Evolutionary conservation across 1,140 invertebrate genomes (phyloP).

Genomic region (Chymomyza costata): DNA sequence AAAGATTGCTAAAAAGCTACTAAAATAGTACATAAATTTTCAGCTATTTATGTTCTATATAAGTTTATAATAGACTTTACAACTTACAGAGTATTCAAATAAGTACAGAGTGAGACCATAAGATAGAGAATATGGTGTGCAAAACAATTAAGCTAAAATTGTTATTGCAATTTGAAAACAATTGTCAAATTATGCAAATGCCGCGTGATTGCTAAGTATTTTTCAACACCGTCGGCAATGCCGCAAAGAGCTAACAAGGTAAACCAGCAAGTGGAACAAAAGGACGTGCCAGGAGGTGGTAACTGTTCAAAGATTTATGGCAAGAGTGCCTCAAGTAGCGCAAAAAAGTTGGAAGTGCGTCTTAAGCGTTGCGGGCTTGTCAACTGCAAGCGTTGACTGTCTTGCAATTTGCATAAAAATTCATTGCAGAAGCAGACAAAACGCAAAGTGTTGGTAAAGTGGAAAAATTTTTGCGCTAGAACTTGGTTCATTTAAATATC

Average conservation of each 20-base stretch:
- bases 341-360: conserved; percentile 47
- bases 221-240: conserved; percentile 36
- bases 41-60: no score
- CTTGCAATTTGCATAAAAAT: conserved; percentile 72
- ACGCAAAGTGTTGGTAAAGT: conserved; percentile 2
- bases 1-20: no score
- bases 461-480: conserved; percentile 5
- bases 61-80: no score
- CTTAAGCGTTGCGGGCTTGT: conserved; percentile 41
- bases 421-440: conserved; percentile 40
- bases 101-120: conserved; percentile 38
- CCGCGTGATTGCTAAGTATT: conserved; percentile 64
- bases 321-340: conserved; percentile 33
- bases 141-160: conserved; percentile 74
- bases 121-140: conserved; percentile 47
- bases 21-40: no score
- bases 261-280: conserved; percentile 30
- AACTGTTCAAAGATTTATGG: conserved; percentile 66
- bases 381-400: conserved; percentile 52
- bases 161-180: conserved; percentile 74
- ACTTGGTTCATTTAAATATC: conserved; percentile 27
- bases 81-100: no score
- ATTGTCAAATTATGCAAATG: conserved; percentile 74
- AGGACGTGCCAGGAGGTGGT: conserved; percentile 25
- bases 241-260: conserved; percentile 48